Conservation (phyloP, 2,888 invertebrate species). For the Heliconius ethilla region DNA sequence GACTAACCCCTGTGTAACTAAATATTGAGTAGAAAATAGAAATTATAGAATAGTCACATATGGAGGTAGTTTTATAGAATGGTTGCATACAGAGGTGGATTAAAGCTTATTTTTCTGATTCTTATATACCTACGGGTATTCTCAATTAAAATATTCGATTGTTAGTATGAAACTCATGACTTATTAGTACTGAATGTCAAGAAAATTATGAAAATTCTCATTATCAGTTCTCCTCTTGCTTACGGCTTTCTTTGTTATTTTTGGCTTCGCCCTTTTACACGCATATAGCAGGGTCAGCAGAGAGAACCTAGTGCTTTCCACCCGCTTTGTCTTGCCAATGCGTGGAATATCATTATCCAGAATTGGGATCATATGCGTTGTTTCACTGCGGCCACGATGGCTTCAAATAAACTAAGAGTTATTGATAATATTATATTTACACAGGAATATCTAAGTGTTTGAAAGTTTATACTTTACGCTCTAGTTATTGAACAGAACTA, state of each 20-base stretch:
- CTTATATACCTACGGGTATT: not conserved
- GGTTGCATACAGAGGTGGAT: not conserved
- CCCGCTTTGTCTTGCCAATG: not conserved
- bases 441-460: not conserved
- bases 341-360: not conserved
- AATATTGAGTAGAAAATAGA: not conserved
- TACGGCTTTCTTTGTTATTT: not conserved
- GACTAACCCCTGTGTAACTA: not conserved
- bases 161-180: no score
- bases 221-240: not conserved
- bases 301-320: not conserved
- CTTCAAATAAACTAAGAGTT: not conserved
- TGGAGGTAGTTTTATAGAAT: not conserved
- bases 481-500: not conserved
- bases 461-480: not conserved
- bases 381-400: not conserved
- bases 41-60: not conserved
- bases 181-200: not conserved
- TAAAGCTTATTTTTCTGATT: not conserved
- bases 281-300: no score
- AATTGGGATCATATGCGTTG: not conserved
- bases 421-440: not conserved
- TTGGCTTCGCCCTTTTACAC: not conserved
- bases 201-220: not conserved
- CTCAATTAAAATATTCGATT: not conserved